Conservation (phyloP, 2,888 invertebrate genomes). For the Volucella inanis region DNA sequence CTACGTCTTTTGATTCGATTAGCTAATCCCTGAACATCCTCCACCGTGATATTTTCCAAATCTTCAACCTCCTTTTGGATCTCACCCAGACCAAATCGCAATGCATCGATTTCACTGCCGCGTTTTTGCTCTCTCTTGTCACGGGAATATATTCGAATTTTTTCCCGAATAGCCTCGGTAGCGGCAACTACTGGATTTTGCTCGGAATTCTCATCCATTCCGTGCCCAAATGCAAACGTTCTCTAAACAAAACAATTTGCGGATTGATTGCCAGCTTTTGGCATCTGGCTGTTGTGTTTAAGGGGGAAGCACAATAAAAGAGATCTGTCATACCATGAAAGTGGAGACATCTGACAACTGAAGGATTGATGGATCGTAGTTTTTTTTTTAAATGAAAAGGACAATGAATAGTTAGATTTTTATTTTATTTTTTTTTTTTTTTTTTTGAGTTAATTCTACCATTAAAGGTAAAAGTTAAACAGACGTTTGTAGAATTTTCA, state of each 20-base stretch:
- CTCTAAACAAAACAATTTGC: not conserved
- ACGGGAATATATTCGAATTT: constrained; percentile 78
- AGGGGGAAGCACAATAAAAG: not conserved
- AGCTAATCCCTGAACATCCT: constrained; percentile 80
- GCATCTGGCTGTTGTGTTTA: not conserved
- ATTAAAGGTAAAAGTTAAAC: no score
- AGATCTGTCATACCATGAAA: constrained; percentile 9
- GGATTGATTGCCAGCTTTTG: not conserved
- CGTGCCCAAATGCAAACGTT: not conserved
- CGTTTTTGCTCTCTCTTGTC: constrained; percentile 78
- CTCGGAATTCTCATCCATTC: constrained; percentile 35
- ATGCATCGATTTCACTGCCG: constrained; percentile 77
- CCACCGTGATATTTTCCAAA: constrained; percentile 78
- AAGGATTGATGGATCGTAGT: no score
- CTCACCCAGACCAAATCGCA: constrained; percentile 81
- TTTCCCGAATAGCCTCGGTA: constrained; percentile 75
- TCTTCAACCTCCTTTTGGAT: constrained; percentile 78
- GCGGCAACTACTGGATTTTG: constrained; percentile 41
- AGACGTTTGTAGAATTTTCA: no score
- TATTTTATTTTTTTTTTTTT: no score
- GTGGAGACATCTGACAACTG: no score
- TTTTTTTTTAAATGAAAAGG: not conserved
- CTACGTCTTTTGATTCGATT: constrained; percentile 81
- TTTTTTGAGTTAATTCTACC: no score
- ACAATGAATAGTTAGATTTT: not conserved